Evolutionary conservation across 2,113 vertebrate genomes (phyloP).

Genomic region (Agapornis roseicollis): DNA sequence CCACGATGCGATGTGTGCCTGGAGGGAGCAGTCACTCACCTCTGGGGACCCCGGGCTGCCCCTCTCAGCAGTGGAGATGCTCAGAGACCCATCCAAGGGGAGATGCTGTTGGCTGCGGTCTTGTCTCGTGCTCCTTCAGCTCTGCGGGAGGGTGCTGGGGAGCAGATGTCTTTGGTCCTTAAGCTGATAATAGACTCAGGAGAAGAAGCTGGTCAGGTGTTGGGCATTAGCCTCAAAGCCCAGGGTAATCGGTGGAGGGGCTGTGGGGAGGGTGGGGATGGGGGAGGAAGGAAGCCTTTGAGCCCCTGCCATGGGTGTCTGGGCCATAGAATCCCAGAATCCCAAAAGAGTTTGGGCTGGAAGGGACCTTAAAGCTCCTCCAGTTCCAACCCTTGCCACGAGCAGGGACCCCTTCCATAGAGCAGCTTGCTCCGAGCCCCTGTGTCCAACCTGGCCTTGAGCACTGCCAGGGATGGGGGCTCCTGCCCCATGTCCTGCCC

Average conservation of each 20-base stretch:
- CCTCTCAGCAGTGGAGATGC: neutral
- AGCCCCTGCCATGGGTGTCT: rapidly evolving
- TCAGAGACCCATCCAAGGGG: slow-evolving; percentile 6
- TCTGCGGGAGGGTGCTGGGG: neutral
- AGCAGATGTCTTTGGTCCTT: slow-evolving; percentile 57
- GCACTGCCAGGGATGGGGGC: neutral
- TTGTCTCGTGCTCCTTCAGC: neutral
- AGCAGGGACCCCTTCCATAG: neutral
- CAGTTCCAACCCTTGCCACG: neutral
- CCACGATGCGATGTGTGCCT: rapidly evolving
- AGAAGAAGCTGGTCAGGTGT: slow-evolving; percentile 60
- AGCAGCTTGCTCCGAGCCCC: neutral
- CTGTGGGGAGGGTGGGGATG: neutral
- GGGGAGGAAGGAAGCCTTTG: neutral
- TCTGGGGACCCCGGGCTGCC: neutral
- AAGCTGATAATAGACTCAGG: slow-evolving; percentile 68
- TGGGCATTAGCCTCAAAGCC: slow-evolving; percentile 47
- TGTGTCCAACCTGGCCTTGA: neutral
- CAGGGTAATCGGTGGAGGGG: neutral
- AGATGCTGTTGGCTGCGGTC: neutral
- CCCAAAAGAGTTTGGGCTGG: neutral
- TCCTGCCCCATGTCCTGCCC: neutral
- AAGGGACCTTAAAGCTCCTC: neutral
- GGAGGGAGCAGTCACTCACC: slow-evolving; percentile 5
- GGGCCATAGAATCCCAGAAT: neutral